Percentiles rank a stretch among this genome's conserved stretches.
Evolutionary conservation across 2,113 vertebrate genomes (phyloP).

Genomic region (Elachura formosa): DNA sequence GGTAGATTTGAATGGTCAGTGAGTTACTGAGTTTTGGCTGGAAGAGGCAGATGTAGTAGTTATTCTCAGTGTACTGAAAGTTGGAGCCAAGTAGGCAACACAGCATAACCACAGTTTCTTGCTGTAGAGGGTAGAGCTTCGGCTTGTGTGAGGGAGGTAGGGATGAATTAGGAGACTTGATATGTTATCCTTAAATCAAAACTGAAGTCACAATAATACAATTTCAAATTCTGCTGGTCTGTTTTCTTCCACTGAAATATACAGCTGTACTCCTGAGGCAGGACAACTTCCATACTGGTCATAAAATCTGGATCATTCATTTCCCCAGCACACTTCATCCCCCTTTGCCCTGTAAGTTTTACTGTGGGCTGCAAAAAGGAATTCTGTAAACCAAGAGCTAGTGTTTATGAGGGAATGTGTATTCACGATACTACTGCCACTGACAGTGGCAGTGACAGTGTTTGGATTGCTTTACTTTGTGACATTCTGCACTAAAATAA

Average conservation of each 20-base stretch:
- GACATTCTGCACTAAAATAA: neutral
- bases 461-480: neutral
- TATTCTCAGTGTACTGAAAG: neutral
- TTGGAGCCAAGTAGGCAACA: neutral
- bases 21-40: neutral
- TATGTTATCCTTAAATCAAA: neutral
- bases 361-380: neutral
- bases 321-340: neutral
- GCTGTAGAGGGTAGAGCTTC: neutral
- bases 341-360: neutral
- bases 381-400: neutral
- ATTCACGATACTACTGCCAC: neutral
- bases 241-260: neutral
- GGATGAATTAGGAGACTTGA: neutral
- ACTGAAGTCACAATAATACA: neutral
- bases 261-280: neutral
- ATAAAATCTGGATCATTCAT: neutral
- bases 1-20: neutral
- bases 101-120: neutral
- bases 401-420: fast-evolving
- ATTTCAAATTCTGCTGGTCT: neutral
- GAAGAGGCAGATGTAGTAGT: neutral
- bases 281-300: neutral
- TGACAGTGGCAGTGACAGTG: neutral
- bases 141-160: neutral